Base-by-base conservation (phyloP, 2,888 invertebrate genomes). In the Ochropleura plecta region DNA sequence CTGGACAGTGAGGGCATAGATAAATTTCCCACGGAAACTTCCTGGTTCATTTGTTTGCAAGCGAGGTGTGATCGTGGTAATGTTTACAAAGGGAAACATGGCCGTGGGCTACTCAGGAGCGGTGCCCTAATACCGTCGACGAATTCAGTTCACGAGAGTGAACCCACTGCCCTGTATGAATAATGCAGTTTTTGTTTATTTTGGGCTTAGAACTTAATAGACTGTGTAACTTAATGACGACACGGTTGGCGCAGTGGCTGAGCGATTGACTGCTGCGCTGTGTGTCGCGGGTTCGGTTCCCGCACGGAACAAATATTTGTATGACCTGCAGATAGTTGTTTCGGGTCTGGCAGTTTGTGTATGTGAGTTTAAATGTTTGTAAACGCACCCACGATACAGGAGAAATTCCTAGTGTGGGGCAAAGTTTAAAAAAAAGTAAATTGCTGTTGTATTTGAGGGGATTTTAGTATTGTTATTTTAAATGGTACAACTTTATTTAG, bases 131-230 rank as follows among this genome's bases (percentile, higher is more conserved):
- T 79, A 60, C 57, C 60, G 42, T 71, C 64, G 49, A 63, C 14
- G 59, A 73, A 85, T 79, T 75, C 12, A 42, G 53, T 71, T 73
- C 18, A 72, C 20, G 10, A 60, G 63, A 49, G 18, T 46, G 57
- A 67, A 72, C 57, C 51, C 51, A 57, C 63, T 76, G 72, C 48
- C 18, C 20, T 59, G 12, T 44, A 73, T 84, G 60, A 82, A 85
- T 78, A 70, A 86, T 86, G 77, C 70, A 78, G 76, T 62, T 5
- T 16, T 44, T n/a, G 20, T 72, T 12, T 57, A 69, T 60, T 68
- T 14, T 62, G 48, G 62, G 48, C 16, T 63, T 18, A 60, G 9
- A 46, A 67, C 46, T 30, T 70, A 53, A 67, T 48, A 20, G 14
- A 30, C 16, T 14, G 42, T 10, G 8, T 49, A 20, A 66, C n/a